phyloP scores from a whole-genome alignment of 2,113 vertebrate genomes.

The Drymodes brunneopygia region DNA sequence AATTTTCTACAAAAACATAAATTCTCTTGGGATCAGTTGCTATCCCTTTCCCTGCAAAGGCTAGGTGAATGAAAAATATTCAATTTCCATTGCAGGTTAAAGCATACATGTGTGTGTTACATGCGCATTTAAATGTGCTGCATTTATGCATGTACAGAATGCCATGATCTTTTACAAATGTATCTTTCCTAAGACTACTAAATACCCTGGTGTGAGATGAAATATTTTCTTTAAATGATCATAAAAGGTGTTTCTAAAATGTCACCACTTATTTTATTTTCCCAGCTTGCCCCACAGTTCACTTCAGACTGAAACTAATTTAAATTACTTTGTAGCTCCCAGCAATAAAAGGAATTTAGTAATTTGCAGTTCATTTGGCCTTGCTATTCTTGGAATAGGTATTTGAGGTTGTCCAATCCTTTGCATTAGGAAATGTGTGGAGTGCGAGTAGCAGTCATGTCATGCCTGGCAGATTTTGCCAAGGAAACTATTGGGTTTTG shows the following conservation, averaged over 20 bases:
- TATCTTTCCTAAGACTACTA: background rate
- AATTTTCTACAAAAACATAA: background rate
- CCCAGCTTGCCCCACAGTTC: constrained; percentile 30
- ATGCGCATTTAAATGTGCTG: background rate
- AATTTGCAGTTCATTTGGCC: constrained; percentile 53
- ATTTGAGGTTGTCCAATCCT: constrained; percentile 24
- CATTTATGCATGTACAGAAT: background rate
- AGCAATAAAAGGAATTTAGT: constrained; percentile 60
- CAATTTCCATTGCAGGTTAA: background rate
- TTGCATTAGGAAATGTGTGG: constrained; percentile 1
- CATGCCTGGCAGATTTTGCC: constrained; percentile 53
- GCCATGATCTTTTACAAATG: background rate
- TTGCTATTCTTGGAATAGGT: constrained; percentile 44
- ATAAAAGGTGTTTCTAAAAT: constrained; percentile 52
- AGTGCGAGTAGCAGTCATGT: background rate
- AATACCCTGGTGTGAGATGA: constrained; percentile 1
- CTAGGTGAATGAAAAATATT: background rate
- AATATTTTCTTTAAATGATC: constrained; percentile 36
- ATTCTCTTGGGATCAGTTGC: background rate
- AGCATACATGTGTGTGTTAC: background rate
- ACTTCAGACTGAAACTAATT: constrained; percentile 52
- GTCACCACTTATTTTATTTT: constrained; percentile 54
- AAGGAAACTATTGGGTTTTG: constrained; percentile 46
- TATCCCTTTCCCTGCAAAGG: background rate
- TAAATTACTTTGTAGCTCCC: constrained; percentile 52